Percentiles rank a stretch among this genome's conserved stretches.
Evolutionary conservation across 2,113 vertebrate species (phyloP).

Genomic region (Paracyprichromis sp.): DNA sequence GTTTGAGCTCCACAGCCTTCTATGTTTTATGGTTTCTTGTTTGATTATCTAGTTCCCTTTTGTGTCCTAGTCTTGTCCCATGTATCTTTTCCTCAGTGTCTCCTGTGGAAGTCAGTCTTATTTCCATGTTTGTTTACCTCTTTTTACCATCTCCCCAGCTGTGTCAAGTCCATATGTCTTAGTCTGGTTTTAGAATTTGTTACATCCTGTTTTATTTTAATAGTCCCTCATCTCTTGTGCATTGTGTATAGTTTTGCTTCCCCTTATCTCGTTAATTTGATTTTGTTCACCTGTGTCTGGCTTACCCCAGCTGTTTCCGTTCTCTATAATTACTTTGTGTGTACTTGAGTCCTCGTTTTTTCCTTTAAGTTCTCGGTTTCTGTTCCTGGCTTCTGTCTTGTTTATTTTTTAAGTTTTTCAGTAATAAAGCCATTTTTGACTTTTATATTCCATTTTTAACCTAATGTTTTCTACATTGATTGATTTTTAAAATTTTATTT

Average conservation of each 20-base stretch:
- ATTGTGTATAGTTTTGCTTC: background rate
- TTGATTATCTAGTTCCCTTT: background rate
- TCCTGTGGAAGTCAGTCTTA: background rate
- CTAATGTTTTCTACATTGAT: background rate
- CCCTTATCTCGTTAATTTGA: background rate
- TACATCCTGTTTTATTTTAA: background rate
- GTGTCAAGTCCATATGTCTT: background rate
- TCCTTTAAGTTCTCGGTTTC: background rate
- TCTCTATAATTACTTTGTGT: background rate
- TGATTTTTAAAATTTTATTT: background rate
- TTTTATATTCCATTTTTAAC: background rate
- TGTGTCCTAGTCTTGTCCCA: background rate
- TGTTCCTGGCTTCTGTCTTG: background rate
- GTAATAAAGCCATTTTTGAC: background rate
- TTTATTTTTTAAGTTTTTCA: background rate
- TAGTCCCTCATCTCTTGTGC: background rate
- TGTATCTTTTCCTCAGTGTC: background rate
- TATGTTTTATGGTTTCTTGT: background rate
- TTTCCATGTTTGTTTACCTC: background rate
- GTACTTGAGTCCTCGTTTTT: background rate
- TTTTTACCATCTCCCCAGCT: background rate
- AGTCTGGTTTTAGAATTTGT: background rate
- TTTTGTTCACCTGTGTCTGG: background rate
- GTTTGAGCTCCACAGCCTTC: background rate
- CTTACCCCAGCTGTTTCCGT: background rate